Evolutionary conservation across 2,797 vertebrate genomes (phyloP), one percentile per base, ranked within the genome.

Genomic region (Acanthurus leucopareius): DNA sequence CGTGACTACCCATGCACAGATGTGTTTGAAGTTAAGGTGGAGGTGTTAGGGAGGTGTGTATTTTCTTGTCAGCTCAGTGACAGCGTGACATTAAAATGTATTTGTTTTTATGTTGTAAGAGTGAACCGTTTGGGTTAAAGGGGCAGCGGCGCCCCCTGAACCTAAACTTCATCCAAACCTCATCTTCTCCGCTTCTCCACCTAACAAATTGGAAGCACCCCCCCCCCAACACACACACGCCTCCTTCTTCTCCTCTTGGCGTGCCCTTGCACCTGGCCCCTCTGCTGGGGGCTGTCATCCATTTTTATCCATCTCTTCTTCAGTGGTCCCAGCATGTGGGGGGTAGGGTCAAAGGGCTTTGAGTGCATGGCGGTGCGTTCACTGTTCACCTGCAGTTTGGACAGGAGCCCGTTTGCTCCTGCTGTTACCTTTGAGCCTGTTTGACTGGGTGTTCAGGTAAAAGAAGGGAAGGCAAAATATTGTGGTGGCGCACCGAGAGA

Each of bases 41-140:
- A 62, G 73, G 86, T 78, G 74, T 79, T 64, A 1, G 38, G 42
- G 58, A 69, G 80, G 66, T 68, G 87, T 75, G 80, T 83, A 22
- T 74, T n/a, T 88, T 87, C 73, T 67, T 79, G 79, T 88, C 88
- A 79, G 38, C 73, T n/a, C 69, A 6, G 75, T 86, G 92, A 92
- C 91, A 93, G 89, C 22, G 19, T 83, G 88, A 93, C 90, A 93
- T 91, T 87, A 94, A 91, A 94, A 91, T 91, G 73, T 78, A 92
- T 94, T 94, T 94, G 93, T 92, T 93, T 91, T 77, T 71, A 78
- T 69, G 69, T 62, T 51, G 66, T 35, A 52, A 66, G 60, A 59
- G 57, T 63, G 75, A 74, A 69, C 40, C 67, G 10, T 82, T 76
- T 66, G 66, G 80, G 70, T 45, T 47, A 10, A 52, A 9, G 62